Evolutionary conservation across 1,140 invertebrate genomes (phyloP).

Genomic region (Drosophila tropicalis): DNA sequence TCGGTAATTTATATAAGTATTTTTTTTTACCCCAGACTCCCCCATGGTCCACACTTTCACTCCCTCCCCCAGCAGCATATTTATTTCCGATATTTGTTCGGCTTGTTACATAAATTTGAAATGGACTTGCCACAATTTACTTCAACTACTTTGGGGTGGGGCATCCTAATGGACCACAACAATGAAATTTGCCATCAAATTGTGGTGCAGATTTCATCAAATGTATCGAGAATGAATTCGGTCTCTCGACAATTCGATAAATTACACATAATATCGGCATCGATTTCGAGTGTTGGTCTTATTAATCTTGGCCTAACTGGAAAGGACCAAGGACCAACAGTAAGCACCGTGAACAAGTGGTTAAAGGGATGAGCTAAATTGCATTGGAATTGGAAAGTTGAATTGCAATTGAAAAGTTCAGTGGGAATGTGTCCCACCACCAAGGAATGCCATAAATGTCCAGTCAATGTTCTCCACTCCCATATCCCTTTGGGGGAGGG

Average conservation of each 20-base stretch:
- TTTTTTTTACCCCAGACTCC: background rate
- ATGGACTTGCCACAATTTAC: background rate
- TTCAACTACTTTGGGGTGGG: background rate
- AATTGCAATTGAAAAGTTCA: conserved; percentile 75
- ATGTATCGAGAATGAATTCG: background rate
- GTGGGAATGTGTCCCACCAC: conserved; percentile 12
- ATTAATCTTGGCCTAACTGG: no score
- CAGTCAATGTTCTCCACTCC: conserved; percentile 23
- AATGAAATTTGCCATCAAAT: conserved; percentile 5
- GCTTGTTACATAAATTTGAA: conserved; percentile 11
- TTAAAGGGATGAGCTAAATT: no score
- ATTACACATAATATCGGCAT: background rate
- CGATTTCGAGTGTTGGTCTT: no score
- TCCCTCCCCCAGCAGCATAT: background rate
- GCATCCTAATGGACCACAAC: conserved; percentile 1
- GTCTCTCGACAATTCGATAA: background rate
- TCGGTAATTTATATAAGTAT: conserved; percentile 9
- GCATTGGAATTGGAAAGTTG: conserved; percentile 65
- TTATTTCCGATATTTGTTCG: conserved; percentile 6
- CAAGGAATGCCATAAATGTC: conserved; percentile 69
- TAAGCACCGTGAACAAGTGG: no score
- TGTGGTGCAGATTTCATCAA: background rate
- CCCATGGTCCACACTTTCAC: background rate
- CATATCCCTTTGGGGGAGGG: background rate
- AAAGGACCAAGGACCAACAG: conserved; percentile 35